Base-by-base conservation (phyloP, 2,113 vertebrate genomes). In the Chionomys nivalis region DNA sequence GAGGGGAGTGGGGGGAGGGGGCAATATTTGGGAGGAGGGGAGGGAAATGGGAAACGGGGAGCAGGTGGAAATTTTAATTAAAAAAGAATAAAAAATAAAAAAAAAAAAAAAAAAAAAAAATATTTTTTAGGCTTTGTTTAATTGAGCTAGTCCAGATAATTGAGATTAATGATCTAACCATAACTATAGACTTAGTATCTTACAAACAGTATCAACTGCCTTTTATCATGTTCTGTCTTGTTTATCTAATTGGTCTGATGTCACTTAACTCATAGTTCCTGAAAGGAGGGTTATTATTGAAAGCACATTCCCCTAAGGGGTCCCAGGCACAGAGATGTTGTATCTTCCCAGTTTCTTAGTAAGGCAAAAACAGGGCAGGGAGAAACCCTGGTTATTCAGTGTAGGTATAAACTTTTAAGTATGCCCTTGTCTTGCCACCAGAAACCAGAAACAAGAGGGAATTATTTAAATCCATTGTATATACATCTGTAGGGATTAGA, bases 161-260 rank as follows among this genome's bases (percentile, higher is more conserved):
- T 72, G 83, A 92, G 52, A 78, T 49, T 91, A 91, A 83, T 89
- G 8, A 88, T 52, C 17, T 61, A 90, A 52, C 12, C 91, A 52
- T 55, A 75, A 28, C 19, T 85, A 79, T 42, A 52, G 68, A 52
- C 75, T 81, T 91, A 31, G 0, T 39, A 47, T 68, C 39, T 70
- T 66, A 85, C 82, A 73, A 39, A 39, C 73, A 26, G 58, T n/a
- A n/a, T 39, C 36, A 89, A 16, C 12, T 89, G 11, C 31, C n/a
- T 76, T 82, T 55, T 55, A 58, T 72, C 28, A 58, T 21, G 12
- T 81, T 9, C 33, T 93, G 49, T 9, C 6, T 36, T 89, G 31
- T 76, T 85, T 93, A 26, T 42, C 39, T 44, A 42, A 52, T n/a
- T 76, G n/a, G 33, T 63, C 47, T 76, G 8, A 13, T 0, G 0